Base-by-base conservation (phyloP, 1,140 invertebrate genomes). In the Triops longicaudatus region DNA sequence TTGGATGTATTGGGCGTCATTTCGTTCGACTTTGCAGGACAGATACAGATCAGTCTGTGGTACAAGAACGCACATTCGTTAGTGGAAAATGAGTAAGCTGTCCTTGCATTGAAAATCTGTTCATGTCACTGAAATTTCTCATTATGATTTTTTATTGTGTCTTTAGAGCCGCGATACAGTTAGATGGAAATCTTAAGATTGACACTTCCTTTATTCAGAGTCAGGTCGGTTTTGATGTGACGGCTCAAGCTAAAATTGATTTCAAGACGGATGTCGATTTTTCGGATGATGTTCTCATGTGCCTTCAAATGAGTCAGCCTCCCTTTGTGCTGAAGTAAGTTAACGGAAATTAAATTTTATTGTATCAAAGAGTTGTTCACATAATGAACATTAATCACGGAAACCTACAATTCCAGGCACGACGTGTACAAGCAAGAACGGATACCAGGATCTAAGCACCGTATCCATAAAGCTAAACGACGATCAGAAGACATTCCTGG, bases 41-140 rank as follows among this genome's bases (percentile, higher is more conserved):
- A 92, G 83, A 89, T 96, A n/a, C 88, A 91, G 80, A 87, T 96
- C 14, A 95, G 93, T 79, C 82, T 96, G 10, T 97, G 94, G 94
- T 93, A 92, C 79, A 88, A 91, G 81, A 95, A 92, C 83, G 92
- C 93, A 1, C 88, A 94, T 79, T 92, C 92, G 12, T 83, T 93
- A 37, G 92, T 97, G 0, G 90, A 92, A 81, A 88, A 91, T 83
- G 88, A 41, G 76, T 17, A 75, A 17, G 73, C 2, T 42, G 41
- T 78, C 73, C 28, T 43, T 71, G 44, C 43, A 11, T 37, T 72
- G 75, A 17, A 0, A 12, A 78, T 26, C n/a, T n/a, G n/a, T n/a
- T n/a, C n/a, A n/a, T 73, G 14, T 42, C 50, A 63, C 3, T 22
- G 10, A 73, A 1, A 73, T 72, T 73, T n/a, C 7, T 37, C 74